A percentile compares a stretch with the other conserved stretches of the same genome.
Evolutionary conservation across 2,888 invertebrate genomes (phyloP).

Genomic region (Sisyra terminalis): DNA sequence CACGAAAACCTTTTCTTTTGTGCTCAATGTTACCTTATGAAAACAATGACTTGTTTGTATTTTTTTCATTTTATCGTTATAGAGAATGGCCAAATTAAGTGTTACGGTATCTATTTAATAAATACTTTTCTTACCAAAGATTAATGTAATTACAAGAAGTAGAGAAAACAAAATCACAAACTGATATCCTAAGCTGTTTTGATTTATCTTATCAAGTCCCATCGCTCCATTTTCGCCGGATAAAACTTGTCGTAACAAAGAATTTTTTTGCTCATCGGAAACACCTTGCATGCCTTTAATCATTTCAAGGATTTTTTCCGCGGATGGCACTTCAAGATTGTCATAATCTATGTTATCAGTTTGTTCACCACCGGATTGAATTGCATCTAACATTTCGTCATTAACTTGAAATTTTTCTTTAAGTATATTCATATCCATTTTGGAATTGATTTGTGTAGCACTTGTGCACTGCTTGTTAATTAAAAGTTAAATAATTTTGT

Average conservation of each 20-base stretch:
- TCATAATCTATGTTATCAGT: constrained; percentile 14
- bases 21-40: neutral
- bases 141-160: constrained; percentile 13
- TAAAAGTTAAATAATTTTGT: too few species aligned
- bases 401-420: neutral
- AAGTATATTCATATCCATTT: neutral
- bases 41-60: neutral
- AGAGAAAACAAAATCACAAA: constrained; percentile 12
- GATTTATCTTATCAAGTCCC: constrained; percentile 13
- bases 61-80: too few species aligned
- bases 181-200: constrained; percentile 9
- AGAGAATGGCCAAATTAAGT: too few species aligned
- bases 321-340: constrained; percentile 31
- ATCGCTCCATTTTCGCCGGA: constrained; percentile 10
- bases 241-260: constrained; percentile 32
- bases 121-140: constrained; percentile 18
- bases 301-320: constrained; percentile 38
- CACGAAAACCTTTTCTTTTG: neutral
- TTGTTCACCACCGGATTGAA: neutral
- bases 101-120: too few species aligned
- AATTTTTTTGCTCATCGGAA: constrained; percentile 43
- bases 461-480: too few species aligned
- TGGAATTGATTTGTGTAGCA: too few species aligned
- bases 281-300: constrained; percentile 37
- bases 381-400: neutral